Percentiles rank a stretch among this genome's conserved stretches.
Evolutionary conservation across 2,797 vertebrate species (phyloP).

Genomic region (Lepilemur septentrionalis): DNA sequence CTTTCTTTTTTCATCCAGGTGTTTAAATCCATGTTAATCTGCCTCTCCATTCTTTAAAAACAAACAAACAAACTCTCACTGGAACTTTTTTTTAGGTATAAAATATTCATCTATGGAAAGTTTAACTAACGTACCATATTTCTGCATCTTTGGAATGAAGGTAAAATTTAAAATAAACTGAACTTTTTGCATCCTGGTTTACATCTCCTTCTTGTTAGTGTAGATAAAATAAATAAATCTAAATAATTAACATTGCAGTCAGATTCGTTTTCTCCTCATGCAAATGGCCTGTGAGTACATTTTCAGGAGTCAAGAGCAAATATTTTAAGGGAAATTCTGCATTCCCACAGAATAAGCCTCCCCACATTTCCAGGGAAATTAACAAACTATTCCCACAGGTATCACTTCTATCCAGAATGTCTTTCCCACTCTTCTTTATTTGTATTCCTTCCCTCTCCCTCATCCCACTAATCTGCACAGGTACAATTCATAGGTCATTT

Average conservation of each 20-base stretch:
- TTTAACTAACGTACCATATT: constrained; percentile 18
- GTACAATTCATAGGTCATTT: not conserved
- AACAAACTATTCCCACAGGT: not conserved
- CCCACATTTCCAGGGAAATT: not conserved
- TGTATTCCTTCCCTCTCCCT: not conserved
- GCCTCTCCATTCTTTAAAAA: constrained; percentile 25
- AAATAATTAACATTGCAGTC: not conserved
- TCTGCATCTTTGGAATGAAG: constrained; percentile 33
- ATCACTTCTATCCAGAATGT: not conserved
- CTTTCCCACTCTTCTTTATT: not conserved
- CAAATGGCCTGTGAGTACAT: not conserved
- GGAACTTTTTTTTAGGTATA: constrained; percentile 13
- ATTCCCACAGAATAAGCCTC: no score
- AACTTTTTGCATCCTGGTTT: not conserved
- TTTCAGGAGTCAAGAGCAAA: constrained; percentile 47
- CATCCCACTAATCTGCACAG: not conserved
- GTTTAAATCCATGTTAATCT: constrained; percentile 67
- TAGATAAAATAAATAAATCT: constrained; percentile 23
- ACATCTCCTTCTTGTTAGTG: constrained; percentile 22
- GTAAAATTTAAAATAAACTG: not conserved
- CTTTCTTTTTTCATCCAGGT: constrained; percentile 44
- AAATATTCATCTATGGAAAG: constrained; percentile 54
- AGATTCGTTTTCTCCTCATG: constrained; percentile 42
- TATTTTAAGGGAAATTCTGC: constrained; percentile 2
- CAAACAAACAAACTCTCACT: not conserved